Conservation (phyloP, 92 coral and sea anemone species). For the Palythoa caribaeorum region DNA sequence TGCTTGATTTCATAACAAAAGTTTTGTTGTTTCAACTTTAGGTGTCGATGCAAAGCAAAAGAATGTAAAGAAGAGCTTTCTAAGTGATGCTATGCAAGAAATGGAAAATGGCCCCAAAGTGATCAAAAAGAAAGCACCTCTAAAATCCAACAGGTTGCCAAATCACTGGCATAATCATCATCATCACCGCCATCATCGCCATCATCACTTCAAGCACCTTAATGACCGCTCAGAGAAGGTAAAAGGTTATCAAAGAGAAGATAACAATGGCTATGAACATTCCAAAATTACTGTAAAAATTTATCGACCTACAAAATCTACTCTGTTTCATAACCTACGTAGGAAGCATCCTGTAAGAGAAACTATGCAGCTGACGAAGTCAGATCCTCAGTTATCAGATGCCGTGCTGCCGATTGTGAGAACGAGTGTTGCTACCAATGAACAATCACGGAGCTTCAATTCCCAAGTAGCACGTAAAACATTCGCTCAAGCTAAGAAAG, state of each 20-base stretch:
- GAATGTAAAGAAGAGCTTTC: slow-evolving; percentile 74
- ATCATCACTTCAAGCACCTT: not conserved
- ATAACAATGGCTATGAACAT: slow-evolving; percentile 19
- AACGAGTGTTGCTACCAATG: not conserved
- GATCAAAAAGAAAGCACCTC: not conserved
- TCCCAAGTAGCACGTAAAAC: slow-evolving; percentile 19
- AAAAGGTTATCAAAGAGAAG: not conserved
- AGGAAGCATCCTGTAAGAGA: not conserved
- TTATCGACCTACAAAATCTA: slow-evolving; percentile 29
- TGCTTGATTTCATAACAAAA: not conserved
- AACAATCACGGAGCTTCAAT: not conserved
- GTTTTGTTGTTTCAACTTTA: slow-evolving; percentile 4
- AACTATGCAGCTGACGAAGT: not conserved
- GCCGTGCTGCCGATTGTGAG: slow-evolving; percentile 35
- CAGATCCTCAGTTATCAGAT: slow-evolving; percentile 22
- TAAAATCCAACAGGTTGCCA: not conserved
- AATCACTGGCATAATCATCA: not conserved
- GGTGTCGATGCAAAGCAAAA: slow-evolving; percentile 31
- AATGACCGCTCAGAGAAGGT: not conserved
- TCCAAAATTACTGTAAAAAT: slow-evolving; percentile 38
- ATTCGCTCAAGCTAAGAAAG: slow-evolving; percentile 36
- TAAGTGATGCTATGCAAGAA: slow-evolving; percentile 89
- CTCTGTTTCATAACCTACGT: not conserved
- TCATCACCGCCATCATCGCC: slow-evolving; percentile 3
- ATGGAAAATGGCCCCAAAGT: slow-evolving; percentile 66